Evolutionary conservation across 2,797 vertebrate species (phyloP).

Genomic region (Streptopelia turtur): DNA sequence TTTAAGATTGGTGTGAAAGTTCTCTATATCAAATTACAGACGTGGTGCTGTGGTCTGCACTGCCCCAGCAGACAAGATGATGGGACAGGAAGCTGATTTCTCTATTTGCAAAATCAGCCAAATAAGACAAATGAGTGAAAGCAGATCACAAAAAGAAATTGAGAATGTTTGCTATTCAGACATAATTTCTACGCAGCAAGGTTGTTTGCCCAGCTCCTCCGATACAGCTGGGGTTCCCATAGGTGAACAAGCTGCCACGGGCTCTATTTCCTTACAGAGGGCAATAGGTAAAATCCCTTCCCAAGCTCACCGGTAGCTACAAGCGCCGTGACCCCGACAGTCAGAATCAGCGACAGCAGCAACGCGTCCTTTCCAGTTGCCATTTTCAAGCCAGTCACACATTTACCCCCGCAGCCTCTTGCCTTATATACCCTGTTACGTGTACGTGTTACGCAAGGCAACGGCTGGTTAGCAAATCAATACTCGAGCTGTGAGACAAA

Average conservation of each 20-base stretch:
- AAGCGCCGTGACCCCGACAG: not conserved
- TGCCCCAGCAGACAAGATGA: not conserved
- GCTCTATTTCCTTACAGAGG: not conserved
- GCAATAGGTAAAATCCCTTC: not conserved
- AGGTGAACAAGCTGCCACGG: not conserved
- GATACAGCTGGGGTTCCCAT: not conserved
- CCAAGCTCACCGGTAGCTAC: not conserved
- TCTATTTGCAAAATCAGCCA: not conserved
- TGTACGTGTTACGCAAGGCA: not conserved
- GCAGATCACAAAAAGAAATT: not conserved
- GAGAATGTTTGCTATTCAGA: not conserved
- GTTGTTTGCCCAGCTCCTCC: not conserved
- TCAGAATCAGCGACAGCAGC: not conserved
- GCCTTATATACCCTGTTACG: not conserved
- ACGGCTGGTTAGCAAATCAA: not conserved
- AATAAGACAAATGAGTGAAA: not conserved
- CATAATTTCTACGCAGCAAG: not conserved
- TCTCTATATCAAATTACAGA: not conserved
- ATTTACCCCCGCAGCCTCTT: not conserved
- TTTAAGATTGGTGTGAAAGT: accelerated
- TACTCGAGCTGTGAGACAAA: not conserved
- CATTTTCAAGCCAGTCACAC: not conserved
- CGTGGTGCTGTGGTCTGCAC: not conserved
- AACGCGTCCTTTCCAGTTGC: not conserved
- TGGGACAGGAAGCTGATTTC: not conserved